Evolutionary conservation across 2,113 vertebrate species (phyloP).

Genomic region (Heterotis niloticus): DNA sequence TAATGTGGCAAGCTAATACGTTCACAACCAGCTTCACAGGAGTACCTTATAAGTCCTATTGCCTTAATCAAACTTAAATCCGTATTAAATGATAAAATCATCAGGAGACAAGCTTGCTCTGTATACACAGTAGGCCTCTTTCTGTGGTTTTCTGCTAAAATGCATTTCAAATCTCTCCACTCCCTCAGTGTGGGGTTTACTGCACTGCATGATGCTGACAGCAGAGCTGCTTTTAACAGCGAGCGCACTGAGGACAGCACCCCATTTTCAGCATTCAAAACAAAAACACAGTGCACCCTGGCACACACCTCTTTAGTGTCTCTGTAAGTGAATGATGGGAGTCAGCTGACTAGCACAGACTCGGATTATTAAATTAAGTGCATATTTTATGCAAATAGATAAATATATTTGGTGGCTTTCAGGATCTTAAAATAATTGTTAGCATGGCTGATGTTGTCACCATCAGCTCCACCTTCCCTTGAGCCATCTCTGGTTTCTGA

Average conservation of each 20-base stretch:
- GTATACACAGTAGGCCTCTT: neutral
- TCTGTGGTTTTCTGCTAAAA: neutral
- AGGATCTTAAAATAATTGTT: constrained; percentile 45
- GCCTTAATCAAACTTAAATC: constrained; percentile 23
- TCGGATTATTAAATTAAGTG: constrained; percentile 45
- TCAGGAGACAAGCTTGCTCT: neutral
- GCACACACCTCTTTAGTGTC: constrained; percentile 14
- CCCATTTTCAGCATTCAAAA: constrained; percentile 23
- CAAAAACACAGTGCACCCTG: constrained; percentile 12
- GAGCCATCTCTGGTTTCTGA: constrained; percentile 44
- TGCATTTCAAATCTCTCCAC: constrained; percentile 21
- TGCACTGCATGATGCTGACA: constrained; percentile 31
- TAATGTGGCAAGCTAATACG: constrained; percentile 22
- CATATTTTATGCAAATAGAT: constrained; percentile 45
- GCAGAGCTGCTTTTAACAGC: constrained; percentile 30
- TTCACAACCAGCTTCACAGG: constrained; percentile 11
- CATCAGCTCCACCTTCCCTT: constrained; percentile 28
- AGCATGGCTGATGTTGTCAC: constrained; percentile 36
- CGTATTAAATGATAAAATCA: constrained; percentile 20
- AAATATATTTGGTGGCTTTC: constrained; percentile 37
- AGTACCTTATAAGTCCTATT: constrained; percentile 22
- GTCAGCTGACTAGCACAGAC: constrained; percentile 22
- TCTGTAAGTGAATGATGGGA: constrained; percentile 31
- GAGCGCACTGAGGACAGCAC: constrained; percentile 18
- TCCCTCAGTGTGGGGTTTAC: constrained; percentile 20